Evolutionary conservation across 2,113 vertebrate species (phyloP), one percentile per base, ranked within the genome.

Genomic region (Triplophysa tibetana): DNA sequence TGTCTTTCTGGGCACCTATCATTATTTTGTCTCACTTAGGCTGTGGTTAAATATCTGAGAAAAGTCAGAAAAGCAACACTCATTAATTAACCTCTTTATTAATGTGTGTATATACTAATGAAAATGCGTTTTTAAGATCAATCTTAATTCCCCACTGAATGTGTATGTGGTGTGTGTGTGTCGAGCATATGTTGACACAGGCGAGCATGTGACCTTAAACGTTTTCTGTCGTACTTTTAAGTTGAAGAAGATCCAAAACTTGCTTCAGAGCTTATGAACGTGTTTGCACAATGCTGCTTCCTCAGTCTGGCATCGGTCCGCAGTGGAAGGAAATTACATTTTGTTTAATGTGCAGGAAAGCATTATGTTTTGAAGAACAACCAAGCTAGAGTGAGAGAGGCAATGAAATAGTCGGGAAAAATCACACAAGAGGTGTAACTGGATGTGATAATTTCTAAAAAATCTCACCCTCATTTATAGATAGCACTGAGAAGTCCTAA

Each of bases 31-130:
- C 38, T 43, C 2, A 19, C 64, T 41, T 38, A 7, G 33, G 33
- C 33, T 38, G 33, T 38, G 45, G 38, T 43, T 23, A 1, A 67
- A 67, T 21, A 67, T 23, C n/a, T 43, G 38, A 67, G 11, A 67
- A 11, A 24, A 0, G 41, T 45, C 38, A 45, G 16, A 7, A 13
- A 70, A 50, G 17, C 80, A 77, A 33, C 8, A 66, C 63, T 78
- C 12, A 66, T 62, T 75, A 60, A 79, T 79, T 69, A 75, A 41
- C 41, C 68, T 62, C 63, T 79, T 81, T 61, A 38, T 56, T 50
- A 63, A n/a, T 56, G 29, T 50, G 80, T 82, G 67, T 72, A 58
- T 60, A 33, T 14, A 38, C 63, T 75, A 75, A 81, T 75, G 52
- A 68, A 68, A 56, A 70, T 29, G 45, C 50, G 16, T n/a, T 48